Evolutionary conservation across 2,888 invertebrate species (phyloP), one percentile per base, ranked within the genome.

Genomic region (Pollenia griseotomentosa): DNA sequence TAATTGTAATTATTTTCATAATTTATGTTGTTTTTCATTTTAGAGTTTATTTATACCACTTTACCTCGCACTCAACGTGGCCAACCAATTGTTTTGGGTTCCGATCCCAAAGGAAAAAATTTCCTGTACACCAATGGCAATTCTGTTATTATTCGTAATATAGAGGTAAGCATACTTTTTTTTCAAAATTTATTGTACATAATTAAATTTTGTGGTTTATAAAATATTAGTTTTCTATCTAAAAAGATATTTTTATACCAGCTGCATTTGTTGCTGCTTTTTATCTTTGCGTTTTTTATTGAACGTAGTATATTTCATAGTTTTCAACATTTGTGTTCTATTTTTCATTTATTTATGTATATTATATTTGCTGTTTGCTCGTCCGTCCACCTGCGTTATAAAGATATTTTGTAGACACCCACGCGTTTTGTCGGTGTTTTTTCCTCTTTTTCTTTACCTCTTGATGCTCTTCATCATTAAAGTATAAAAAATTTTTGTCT

Each of bases 71-170:
- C 99, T 77, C 96, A 97, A 92, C 95, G 99, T 90, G 99, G 99
- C 46, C 97, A 97, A 90, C 98, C 99, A 55, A 95, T 99, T 90
- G 99, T 99, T 78, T 94, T 99, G 90, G 98, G 98, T 83, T 97
- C 97, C 57, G 99, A 99, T 94, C 99, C 99, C 4, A 99, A 99
- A 94, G 99, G 99, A 73, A 97, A 97, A 92, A 99, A 97, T 92
- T 98, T 99, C 94, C 95, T 99, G 74, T 99, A 99, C 93, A 97
- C 98, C 88, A 99, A 99, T 95, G 99, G 99, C 89, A 98, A 99
- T 93, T 99, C 98, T 90, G 99, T 99, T 88, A 98, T 99, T 92
- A 99, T 99, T 92, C 95, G 99, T 89, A 97, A 99, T 94, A 97
- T 99, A 90, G 97, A 98, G 91, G 97, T 97, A 33, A 33, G 33